Evolutionary conservation across 2,113 vertebrate genomes (phyloP).

Genomic region (Pelecanoides urinatrix): DNA sequence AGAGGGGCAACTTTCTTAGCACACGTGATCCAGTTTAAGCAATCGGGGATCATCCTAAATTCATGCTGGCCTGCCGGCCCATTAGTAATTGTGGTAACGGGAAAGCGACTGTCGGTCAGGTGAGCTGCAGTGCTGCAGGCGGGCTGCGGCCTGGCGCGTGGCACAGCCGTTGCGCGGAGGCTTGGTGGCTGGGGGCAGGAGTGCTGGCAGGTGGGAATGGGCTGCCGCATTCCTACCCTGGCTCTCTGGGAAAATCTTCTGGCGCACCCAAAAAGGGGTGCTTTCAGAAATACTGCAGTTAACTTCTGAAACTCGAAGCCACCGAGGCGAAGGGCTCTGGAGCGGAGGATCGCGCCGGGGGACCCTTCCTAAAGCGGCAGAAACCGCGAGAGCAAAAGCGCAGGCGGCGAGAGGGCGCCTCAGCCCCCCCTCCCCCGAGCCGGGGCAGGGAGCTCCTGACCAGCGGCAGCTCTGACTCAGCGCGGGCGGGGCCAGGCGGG

Average conservation of each 20-base stretch:
- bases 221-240: accelerated
- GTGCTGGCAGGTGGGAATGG: accelerated
- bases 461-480: too few relatives aligned
- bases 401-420: too few relatives aligned
- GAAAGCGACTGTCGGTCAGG: accelerated
- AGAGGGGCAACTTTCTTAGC: neutral
- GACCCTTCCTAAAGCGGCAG: too few relatives aligned
- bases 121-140: accelerated
- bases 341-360: too few relatives aligned
- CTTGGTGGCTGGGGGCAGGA: accelerated
- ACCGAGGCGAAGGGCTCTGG: too few relatives aligned
- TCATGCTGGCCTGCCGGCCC: accelerated
- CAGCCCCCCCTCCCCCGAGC: too few relatives aligned
- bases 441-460: too few relatives aligned
- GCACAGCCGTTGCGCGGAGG: neutral
- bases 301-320: too few relatives aligned
- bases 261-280: accelerated
- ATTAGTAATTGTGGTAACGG: too few relatives aligned
- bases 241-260: accelerated
- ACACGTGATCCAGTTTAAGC: neutral
- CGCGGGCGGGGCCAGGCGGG: too few relatives aligned
- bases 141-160: neutral
- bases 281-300: accelerated
- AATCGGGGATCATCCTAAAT: too few relatives aligned
- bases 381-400: too few relatives aligned